Evolutionary conservation across 2,113 vertebrate species (phyloP).

Genomic region (Asarcornis scutulata): DNA sequence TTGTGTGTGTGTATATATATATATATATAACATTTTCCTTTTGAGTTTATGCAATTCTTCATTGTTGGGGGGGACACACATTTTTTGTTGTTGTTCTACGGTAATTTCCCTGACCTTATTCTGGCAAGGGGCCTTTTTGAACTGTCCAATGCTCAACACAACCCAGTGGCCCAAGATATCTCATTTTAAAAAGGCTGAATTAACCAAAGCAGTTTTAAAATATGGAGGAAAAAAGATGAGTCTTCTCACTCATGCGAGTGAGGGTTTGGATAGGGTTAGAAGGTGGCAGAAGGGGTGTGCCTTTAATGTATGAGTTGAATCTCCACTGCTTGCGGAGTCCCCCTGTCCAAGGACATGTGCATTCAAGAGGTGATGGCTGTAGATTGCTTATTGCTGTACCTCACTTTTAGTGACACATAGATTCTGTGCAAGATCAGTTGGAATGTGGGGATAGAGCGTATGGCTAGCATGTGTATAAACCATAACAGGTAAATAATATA

Average conservation of each 20-base stretch:
- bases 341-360: neutral
- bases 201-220: neutral
- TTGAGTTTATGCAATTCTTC: neutral
- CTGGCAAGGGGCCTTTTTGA: neutral
- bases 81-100: neutral
- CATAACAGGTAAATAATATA: neutral
- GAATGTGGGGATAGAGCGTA: rapidly evolving
- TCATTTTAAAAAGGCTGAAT: neutral
- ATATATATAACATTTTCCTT: neutral
- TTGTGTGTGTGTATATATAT: no score
- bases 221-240: neutral
- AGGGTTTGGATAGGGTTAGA: neutral
- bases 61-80: neutral
- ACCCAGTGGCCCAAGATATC: neutral
- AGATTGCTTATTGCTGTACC: neutral
- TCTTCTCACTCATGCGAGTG: rapidly evolving
- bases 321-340: neutral
- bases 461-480: neutral
- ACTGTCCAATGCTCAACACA: neutral
- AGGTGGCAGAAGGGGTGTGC: neutral
- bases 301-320: neutral
- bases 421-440: neutral
- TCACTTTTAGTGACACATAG: neutral
- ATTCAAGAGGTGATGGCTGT: neutral
- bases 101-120: neutral